phyloP scores from a whole-genome alignment of 2,113 vertebrate species.

The Gobius niger region DNA sequence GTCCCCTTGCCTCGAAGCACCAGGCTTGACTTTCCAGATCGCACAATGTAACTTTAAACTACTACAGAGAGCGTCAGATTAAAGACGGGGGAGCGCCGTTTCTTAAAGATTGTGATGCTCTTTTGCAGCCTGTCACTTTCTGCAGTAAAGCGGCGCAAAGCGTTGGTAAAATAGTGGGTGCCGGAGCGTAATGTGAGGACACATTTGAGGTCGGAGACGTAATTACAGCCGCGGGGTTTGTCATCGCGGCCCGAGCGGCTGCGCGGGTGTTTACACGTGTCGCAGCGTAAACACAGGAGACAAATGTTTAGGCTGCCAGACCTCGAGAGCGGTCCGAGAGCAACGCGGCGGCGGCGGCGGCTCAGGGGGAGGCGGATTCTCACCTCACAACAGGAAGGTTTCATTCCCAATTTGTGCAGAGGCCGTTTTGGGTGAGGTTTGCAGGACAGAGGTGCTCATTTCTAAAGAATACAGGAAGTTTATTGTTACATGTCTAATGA shows the following conservation, averaged over 20 bases:
- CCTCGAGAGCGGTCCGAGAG: not conserved
- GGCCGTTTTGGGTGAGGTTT: no score
- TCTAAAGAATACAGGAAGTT: no score
- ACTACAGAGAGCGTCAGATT: not conserved
- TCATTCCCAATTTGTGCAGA: no score
- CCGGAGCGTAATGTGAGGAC: not conserved
- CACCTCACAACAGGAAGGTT: no score
- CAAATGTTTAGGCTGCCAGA: not conserved
- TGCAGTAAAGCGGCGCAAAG: conserved; percentile 6
- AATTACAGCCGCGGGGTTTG: not conserved
- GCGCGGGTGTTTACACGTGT: not conserved
- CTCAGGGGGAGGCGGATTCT: no score
- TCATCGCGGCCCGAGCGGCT: not conserved
- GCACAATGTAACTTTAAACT: not conserved
- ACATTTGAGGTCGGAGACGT: not conserved
- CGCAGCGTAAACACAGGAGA: not conserved
- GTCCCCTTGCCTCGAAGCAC: no score
- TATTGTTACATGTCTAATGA: no score
- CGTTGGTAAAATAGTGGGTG: not conserved
- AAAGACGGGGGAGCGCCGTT: not conserved
- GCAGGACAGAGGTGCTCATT: no score
- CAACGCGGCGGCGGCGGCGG: not conserved
- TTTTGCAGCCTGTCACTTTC: not conserved
- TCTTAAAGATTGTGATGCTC: not conserved
- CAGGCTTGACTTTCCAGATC: no score